Percentiles rank a stretch among this genome's conserved stretches.
Evolutionary conservation across 92 coral and sea anemone species (phyloP).

Genomic region (Phenganax subtilis): DNA sequence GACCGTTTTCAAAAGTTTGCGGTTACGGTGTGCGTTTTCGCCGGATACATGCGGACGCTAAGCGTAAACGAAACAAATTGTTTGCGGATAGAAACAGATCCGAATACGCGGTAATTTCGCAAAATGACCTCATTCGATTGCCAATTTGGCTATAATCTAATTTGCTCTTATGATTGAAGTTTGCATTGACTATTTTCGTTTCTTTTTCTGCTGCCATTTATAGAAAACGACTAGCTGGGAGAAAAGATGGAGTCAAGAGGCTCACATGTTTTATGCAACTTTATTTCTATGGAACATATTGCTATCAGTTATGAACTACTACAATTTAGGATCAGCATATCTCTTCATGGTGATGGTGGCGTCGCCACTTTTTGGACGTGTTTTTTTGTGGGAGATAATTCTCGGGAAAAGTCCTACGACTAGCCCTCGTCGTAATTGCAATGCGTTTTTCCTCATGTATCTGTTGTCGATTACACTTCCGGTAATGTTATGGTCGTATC

Average conservation of each 20-base stretch:
- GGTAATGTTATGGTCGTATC: slow-evolving; percentile 54
- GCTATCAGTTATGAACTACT: slow-evolving; percentile 67
- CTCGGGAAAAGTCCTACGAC: slow-evolving; percentile 41
- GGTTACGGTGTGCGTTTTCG: no score
- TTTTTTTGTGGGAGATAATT: slow-evolving; percentile 66
- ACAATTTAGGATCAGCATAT: slow-evolving; percentile 80
- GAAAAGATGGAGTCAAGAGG: slow-evolving; percentile 49
- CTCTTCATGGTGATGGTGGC: slow-evolving; percentile 67
- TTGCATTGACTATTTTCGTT: neutral
- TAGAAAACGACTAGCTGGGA: slow-evolving; percentile 28
- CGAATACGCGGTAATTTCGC: no score
- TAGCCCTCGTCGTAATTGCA: slow-evolving; percentile 18
- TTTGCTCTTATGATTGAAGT: neutral
- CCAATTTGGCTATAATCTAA: no score
- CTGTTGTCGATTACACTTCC: slow-evolving; percentile 57
- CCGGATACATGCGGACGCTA: no score
- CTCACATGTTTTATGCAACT: slow-evolving; percentile 69
- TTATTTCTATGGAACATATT: slow-evolving; percentile 69
- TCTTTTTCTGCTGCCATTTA: neutral
- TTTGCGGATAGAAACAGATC: no score
- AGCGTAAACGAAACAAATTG: no score
- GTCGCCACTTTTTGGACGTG: slow-evolving; percentile 65
- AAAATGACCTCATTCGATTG: no score
- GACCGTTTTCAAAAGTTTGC: no score
- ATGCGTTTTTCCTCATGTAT: slow-evolving; percentile 47